Conservation (phyloP, 64 coral and sea anemone species). For the Pachyseris speciosa region DNA sequence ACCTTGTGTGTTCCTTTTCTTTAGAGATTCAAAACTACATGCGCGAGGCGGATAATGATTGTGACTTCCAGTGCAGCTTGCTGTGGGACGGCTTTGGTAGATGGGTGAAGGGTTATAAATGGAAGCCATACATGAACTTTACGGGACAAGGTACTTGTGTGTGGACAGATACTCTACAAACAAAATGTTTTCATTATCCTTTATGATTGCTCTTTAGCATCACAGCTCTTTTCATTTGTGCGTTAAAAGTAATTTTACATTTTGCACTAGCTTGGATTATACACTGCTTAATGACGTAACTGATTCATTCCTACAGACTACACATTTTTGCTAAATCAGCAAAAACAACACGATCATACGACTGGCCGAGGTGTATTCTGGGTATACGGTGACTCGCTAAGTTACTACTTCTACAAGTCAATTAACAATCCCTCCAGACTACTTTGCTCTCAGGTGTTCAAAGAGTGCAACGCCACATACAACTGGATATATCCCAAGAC, state of each 20-base stretch:
- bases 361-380: slow-evolving; percentile 70
- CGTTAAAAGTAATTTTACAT: too few relatives aligned
- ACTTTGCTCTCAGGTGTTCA: slow-evolving; percentile 67
- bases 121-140: slow-evolving; percentile 61
- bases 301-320: not conserved
- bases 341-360: slow-evolving; percentile 28
- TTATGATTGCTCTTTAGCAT: too few relatives aligned
- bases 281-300: too few relatives aligned
- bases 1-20: not conserved
- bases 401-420: slow-evolving; percentile 77
- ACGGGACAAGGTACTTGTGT: slow-evolving; percentile 16
- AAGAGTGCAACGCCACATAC: slow-evolving; percentile 67
- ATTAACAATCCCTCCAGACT: slow-evolving; percentile 15
- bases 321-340: not conserved
- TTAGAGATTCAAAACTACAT: slow-evolving; percentile 66
- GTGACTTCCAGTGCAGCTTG: slow-evolving; percentile 48
- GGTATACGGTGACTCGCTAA: slow-evolving; percentile 84
- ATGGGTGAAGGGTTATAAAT: slow-evolving; percentile 43
- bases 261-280: too few relatives aligned
- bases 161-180: too few relatives aligned
- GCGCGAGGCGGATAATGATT: slow-evolving; percentile 63
- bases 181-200: too few relatives aligned
- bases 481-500: slow-evolving; percentile 94
- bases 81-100: slow-evolving; percentile 84
- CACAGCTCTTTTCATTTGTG: too few relatives aligned